phyloP scores from a whole-genome alignment of 2,888 invertebrate species.

The Orthosia incerta region DNA sequence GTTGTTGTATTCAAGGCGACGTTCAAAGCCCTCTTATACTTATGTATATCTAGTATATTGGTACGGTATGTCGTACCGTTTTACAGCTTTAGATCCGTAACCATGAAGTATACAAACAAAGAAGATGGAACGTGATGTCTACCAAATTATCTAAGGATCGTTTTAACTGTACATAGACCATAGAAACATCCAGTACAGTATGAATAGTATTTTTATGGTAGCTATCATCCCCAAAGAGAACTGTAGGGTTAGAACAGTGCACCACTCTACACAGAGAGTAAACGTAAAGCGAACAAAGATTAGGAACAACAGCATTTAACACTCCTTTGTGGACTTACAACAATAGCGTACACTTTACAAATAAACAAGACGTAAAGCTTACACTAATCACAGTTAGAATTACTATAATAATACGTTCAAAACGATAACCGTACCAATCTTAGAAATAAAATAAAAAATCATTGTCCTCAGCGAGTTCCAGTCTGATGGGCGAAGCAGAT shows the following conservation, averaged over 20 bases:
- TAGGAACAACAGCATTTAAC: conserved; percentile 14
- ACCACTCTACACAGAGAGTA: neutral
- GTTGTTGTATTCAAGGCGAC: conserved; percentile 37
- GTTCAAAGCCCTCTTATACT: conserved; percentile 49
- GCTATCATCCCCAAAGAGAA: neutral
- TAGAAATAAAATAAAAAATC: conserved; percentile 45
- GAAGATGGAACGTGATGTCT: neutral
- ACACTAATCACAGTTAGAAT: conserved; percentile 56
- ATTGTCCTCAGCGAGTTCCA: conserved; percentile 64
- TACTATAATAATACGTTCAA: conserved; percentile 44
- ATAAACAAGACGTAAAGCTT: conserved; percentile 31
- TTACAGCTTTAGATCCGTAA: conserved; percentile 15
- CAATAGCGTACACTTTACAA: conserved; percentile 36
- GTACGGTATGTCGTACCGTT: conserved; percentile 5
- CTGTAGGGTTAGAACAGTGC: conserved; percentile 7
- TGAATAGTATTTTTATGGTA: conserved; percentile 1
- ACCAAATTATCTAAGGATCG: neutral
- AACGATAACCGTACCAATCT: conserved; percentile 46
- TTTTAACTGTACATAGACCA: neutral
- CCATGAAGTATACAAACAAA: neutral
- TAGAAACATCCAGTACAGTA: too few relatives aligned
- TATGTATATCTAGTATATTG: conserved; percentile 8
- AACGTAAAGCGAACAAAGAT: conserved; percentile 11
- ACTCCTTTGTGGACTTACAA: conserved; percentile 30
- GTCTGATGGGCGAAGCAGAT: conserved; percentile 59